A percentile compares a stretch with the other conserved stretches of the same genome.
phyloP scores from a whole-genome alignment of 2,888 invertebrate genomes.

The Lepidocyrtoides sp. region DNA sequence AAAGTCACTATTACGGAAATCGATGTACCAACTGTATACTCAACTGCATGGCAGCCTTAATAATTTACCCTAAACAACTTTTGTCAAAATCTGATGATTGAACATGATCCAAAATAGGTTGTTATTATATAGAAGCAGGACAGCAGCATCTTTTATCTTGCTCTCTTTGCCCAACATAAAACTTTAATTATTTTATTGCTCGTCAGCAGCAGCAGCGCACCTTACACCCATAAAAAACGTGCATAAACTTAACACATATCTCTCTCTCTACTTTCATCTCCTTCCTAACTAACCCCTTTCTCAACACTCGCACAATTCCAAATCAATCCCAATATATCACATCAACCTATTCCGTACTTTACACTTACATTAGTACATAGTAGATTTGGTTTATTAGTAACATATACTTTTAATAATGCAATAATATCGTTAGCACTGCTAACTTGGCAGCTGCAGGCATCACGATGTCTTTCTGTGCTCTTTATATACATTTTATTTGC shows the following conservation, averaged over 20 bases:
- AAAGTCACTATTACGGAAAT: constrained; percentile 48
- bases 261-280: neutral
- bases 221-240: no score
- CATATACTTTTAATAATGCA: constrained; percentile 9
- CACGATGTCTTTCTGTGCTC: neutral
- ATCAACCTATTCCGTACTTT: no score
- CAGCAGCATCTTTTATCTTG: neutral
- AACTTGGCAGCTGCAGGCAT: neutral
- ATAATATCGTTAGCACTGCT: neutral
- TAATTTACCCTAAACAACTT: no score
- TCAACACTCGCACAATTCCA: neutral
- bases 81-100: no score
- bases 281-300: no score
- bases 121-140: no score
- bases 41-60: no score
- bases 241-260: no score
- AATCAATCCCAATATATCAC: neutral
- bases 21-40: no score
- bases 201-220: no score
- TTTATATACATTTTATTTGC: constrained; percentile 46
- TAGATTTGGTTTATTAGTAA: no score
- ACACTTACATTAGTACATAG: no score
- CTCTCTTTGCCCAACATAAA: neutral
- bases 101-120: constrained; percentile 8
- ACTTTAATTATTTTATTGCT: neutral